phyloP scores from a whole-genome alignment of 64 coral and sea anemone species.

The Actinia tenebrosa region DNA sequence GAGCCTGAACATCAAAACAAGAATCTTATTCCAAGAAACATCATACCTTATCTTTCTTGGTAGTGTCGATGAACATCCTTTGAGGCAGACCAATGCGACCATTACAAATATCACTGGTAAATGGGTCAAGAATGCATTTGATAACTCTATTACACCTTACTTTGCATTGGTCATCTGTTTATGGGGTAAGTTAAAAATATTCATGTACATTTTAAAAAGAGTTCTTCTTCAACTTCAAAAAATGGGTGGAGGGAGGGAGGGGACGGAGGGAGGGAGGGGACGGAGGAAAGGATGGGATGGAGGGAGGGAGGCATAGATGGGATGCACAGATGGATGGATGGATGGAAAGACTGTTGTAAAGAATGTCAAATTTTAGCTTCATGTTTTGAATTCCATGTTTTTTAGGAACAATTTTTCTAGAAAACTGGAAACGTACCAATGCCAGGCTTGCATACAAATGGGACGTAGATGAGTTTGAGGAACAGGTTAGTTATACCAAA shows the following conservation, averaged over 20 bases:
- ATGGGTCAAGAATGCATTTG: conserved; percentile 92
- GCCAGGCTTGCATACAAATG: conserved; percentile 85
- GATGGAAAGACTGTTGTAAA: too few relatives aligned
- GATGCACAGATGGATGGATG: too few relatives aligned
- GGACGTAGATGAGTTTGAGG: conserved; percentile 95
- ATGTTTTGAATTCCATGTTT: not conserved
- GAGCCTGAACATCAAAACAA: too few relatives aligned
- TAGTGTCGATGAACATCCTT: conserved; percentile 52
- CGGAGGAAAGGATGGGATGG: too few relatives aligned
- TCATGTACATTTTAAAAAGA: too few relatives aligned
- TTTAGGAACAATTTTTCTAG: conserved; percentile 90
- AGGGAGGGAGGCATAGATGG: too few relatives aligned
- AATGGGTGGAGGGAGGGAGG: too few relatives aligned
- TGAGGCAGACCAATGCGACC: conserved; percentile 35
- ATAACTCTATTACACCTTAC: conserved; percentile 85
- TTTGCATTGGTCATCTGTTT: conserved; percentile 90
- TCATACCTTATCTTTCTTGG: not conserved
- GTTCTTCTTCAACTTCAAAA: too few relatives aligned
- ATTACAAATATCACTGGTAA: conserved; percentile 37
- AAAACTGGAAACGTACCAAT: conserved; percentile 83
- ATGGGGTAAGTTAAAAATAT: conserved; percentile 70
- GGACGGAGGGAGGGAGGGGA: too few relatives aligned
- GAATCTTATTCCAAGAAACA: too few relatives aligned
- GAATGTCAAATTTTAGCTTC: not conserved
- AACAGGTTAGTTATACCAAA: conserved; percentile 54